phyloP scores from a whole-genome alignment of 1,140 invertebrate genomes.

The Bombus huntii region DNA sequence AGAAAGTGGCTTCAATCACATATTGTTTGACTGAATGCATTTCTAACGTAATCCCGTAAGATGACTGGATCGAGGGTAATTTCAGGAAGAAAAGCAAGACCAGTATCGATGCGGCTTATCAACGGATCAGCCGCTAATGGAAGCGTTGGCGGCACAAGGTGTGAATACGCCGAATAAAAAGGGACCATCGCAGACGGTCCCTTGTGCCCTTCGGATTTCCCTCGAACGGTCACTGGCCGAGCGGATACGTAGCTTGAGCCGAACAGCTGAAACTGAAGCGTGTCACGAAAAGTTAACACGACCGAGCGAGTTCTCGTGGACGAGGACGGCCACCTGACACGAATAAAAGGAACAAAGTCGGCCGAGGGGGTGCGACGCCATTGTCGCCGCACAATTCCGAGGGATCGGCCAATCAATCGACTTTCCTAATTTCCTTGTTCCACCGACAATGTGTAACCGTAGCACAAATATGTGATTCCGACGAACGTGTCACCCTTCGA shows the following conservation, averaged over 20 bases:
- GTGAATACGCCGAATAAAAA: slow-evolving; percentile 64
- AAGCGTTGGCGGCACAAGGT: slow-evolving; percentile 49
- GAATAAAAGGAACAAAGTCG: slow-evolving; percentile 43
- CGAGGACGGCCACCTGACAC: slow-evolving; percentile 57
- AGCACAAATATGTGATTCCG: neutral
- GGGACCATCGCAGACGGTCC: slow-evolving; percentile 31
- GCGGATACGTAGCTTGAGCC: neutral
- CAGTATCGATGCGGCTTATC: slow-evolving; percentile 72
- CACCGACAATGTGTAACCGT: neutral
- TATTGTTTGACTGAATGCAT: slow-evolving; percentile 69
- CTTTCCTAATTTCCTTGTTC: slow-evolving; percentile 62
- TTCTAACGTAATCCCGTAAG: slow-evolving; percentile 71
- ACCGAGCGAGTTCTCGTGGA: slow-evolving; percentile 11
- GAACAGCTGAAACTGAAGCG: slow-evolving; percentile 67
- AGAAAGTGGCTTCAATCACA: slow-evolving; percentile 49
- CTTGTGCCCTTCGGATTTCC: neutral
- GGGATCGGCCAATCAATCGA: slow-evolving; percentile 60
- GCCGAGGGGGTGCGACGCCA: slow-evolving; percentile 17
- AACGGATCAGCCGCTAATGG: slow-evolving; percentile 72
- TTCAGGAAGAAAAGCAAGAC: slow-evolving; percentile 13
- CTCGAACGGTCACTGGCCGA: neutral
- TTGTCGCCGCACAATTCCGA: slow-evolving; percentile 51
- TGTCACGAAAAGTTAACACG: slow-evolving; percentile 65
- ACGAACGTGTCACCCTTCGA: neutral
- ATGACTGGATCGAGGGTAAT: slow-evolving; percentile 8